Conservation (phyloP, 2,888 invertebrate genomes). For the Drepana falcataria region DNA sequence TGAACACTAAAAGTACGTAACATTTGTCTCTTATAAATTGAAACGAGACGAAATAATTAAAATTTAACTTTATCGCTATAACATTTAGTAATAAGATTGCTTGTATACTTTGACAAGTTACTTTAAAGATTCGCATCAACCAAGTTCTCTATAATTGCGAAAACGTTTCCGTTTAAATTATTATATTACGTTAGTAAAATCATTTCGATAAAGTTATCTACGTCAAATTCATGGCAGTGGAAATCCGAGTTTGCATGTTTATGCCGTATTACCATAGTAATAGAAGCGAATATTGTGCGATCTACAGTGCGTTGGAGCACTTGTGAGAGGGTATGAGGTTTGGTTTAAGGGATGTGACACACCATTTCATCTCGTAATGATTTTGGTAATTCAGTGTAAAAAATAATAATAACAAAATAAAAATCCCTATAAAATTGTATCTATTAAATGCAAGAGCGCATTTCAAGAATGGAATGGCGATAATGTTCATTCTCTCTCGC, state of each 20-base stretch:
- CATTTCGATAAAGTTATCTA: constrained; percentile 4
- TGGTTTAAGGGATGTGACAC: constrained; percentile 1
- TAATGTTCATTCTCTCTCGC: too few relatives aligned
- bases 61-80: background rate
- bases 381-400: background rate
- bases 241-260: constrained; percentile 10
- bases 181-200: too few relatives aligned
- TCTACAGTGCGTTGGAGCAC: constrained; percentile 5
- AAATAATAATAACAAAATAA: background rate
- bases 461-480: too few relatives aligned
- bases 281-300: constrained; percentile 16
- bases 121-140: background rate
- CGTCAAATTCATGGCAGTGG: constrained; percentile 12
- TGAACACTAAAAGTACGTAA: constrained; percentile 12
- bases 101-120: background rate
- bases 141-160: background rate
- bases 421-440: too few relatives aligned
- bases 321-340: constrained; percentile 9
- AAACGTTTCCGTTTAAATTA: background rate
- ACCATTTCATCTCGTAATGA: background rate
- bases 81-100: background rate
- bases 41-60: constrained; percentile 7
- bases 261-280: constrained; percentile 4
- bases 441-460: too few relatives aligned
- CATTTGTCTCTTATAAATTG: constrained; percentile 4